A percentile compares a stretch with the other conserved stretches of the same genome.
These are phyloP conservation scores for Tetranychus urticae DNA, from an alignment of 1,140 invertebrate genomes.

Conservation along the genomic window DNA sequence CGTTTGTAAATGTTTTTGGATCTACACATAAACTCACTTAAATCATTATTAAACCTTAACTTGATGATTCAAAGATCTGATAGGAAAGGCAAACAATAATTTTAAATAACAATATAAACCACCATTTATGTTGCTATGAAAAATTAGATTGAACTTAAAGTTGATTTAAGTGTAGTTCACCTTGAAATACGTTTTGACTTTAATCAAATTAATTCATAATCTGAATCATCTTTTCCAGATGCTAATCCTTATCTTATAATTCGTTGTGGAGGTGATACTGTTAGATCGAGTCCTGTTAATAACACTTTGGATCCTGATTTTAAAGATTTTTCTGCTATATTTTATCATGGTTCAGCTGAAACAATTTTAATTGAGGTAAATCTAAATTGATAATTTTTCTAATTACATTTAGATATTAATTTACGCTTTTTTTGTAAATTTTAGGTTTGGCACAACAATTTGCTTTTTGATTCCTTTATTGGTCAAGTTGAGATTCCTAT, in stretches of 20 bases:
- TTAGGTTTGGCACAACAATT: constrained; percentile 6
- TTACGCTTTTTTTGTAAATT: neutral
- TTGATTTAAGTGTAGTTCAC: no score
- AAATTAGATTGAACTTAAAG: no score
- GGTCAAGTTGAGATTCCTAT: constrained; percentile 1
- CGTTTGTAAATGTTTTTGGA: neutral
- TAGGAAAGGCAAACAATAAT: no score
- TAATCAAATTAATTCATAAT: neutral
- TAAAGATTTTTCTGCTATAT: constrained; percentile 24
- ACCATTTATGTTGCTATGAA: no score
- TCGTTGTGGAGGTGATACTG: constrained; percentile 27
- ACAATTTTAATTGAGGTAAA: constrained; percentile 7
- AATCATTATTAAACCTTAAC: no score
- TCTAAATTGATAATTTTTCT: neutral
- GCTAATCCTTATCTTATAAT: constrained; percentile 31
- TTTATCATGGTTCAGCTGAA: constrained; percentile 25
- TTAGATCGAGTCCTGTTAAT: constrained; percentile 20
- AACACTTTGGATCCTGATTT: constrained; percentile 27
- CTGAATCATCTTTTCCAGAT: constrained; percentile 11
- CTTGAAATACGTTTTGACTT: neutral
- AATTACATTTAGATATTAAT: neutral
- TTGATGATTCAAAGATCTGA: no score
- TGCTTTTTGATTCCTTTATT: constrained; percentile 6
- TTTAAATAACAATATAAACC: no score
- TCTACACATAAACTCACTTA: neutral